Percentiles rank a stretch among this genome's conserved stretches.
These are phyloP conservation scores for Didymodactylos carnosus DNA, from an alignment of 2,888 invertebrate species.

Conservation along the genomic window DNA sequence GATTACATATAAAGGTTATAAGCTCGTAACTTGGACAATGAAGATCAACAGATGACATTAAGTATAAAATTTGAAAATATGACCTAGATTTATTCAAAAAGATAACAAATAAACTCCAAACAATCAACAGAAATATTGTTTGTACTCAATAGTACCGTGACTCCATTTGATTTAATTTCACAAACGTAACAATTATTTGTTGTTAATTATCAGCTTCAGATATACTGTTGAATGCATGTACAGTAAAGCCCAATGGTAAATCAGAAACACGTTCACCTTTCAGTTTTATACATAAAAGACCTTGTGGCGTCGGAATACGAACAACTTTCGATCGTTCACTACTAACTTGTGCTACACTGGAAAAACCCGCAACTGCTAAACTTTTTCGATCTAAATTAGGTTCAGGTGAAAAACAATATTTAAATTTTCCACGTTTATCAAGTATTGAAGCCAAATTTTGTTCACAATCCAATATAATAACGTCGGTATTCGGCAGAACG, in stretches of 20 bases:
- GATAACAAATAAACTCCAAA: no score
- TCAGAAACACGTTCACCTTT: conserved; percentile 4
- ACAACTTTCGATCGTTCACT: neutral
- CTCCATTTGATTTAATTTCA: no score
- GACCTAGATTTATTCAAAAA: no score
- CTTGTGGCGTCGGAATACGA: conserved; percentile 12
- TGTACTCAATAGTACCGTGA: no score
- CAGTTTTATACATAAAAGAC: conserved; percentile 9
- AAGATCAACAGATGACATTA: no score
- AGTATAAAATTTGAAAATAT: no score
- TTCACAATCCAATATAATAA: conserved; percentile 13
- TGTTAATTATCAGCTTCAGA: neutral
- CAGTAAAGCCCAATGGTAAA: neutral
- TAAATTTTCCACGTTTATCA: conserved; percentile 9
- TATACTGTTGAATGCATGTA: neutral
- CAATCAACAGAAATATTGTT: no score
- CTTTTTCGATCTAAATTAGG: neutral
- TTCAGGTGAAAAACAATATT: neutral
- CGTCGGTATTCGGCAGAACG: conserved; percentile 11
- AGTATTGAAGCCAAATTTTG: conserved; percentile 10
- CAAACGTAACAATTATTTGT: no score
- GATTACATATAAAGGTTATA: no score
- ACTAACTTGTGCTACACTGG: neutral
- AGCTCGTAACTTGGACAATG: no score
- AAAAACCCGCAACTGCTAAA: neutral